Evolutionary conservation across 2,888 invertebrate genomes (phyloP).

Genomic region (Tuta absoluta): DNA sequence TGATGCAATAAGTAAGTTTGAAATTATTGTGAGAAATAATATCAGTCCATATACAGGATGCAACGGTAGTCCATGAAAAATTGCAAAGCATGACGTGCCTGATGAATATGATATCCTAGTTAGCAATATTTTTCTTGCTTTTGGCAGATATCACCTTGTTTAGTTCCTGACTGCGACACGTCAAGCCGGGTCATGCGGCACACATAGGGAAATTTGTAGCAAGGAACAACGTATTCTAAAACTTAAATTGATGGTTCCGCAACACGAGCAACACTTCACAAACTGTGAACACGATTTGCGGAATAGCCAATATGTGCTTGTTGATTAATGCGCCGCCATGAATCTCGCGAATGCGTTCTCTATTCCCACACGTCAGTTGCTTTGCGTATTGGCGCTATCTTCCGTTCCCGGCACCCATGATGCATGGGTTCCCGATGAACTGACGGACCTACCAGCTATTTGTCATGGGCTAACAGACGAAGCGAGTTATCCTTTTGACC

Average conservation of each 20-base stretch:
- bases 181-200: too few species aligned
- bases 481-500: conserved; percentile 26
- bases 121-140: too few species aligned
- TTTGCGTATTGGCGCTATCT: conserved; percentile 27
- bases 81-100: too few species aligned
- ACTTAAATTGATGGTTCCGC: conserved; percentile 21
- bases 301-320: conserved; percentile 41
- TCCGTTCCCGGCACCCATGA: conserved; percentile 30
- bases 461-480: conserved; percentile 16
- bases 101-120: too few species aligned
- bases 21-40: too few species aligned
- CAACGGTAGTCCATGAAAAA: too few species aligned
- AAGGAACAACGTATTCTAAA: neutral
- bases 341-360: conserved; percentile 41
- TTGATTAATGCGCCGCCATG: conserved; percentile 62
- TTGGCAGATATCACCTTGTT: too few species aligned
- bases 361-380: conserved; percentile 29
- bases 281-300: conserved; percentile 26
- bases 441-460: conserved; percentile 34
- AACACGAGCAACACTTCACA: conserved; percentile 17
- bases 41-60: too few species aligned
- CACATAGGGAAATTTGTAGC: too few species aligned
- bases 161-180: too few species aligned
- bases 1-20: too few species aligned
- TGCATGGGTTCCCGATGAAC: conserved; percentile 35